phyloP scores from a whole-genome alignment of 2,888 invertebrate species.

The Aquatica leii region DNA sequence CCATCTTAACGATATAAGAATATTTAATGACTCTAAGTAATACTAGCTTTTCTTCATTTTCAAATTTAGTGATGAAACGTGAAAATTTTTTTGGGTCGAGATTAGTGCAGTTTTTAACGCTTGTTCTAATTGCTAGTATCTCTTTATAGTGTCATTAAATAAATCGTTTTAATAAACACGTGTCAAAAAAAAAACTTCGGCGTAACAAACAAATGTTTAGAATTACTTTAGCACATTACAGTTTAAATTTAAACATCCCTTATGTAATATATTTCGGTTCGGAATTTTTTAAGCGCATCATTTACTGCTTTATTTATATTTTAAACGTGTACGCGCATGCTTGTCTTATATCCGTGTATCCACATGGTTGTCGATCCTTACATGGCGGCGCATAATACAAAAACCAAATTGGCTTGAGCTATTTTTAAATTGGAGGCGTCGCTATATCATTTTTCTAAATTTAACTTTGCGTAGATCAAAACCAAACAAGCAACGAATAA shows the following conservation, averaged over 20 bases:
- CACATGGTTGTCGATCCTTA: slow-evolving; percentile 50
- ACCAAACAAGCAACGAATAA: neutral
- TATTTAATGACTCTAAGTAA: slow-evolving; percentile 8
- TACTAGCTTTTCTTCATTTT: neutral
- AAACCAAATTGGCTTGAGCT: slow-evolving; percentile 44
- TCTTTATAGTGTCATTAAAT: slow-evolving; percentile 18
- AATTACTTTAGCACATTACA: neutral
- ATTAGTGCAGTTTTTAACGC: neutral
- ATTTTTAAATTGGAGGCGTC: slow-evolving; percentile 45
- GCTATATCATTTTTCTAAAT: slow-evolving; percentile 25
- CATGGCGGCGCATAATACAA: slow-evolving; percentile 46
- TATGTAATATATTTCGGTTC: neutral
- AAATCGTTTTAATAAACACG: neutral
- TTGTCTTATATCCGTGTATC: slow-evolving; percentile 47
- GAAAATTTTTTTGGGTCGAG: too few species aligned
- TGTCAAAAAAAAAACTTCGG: slow-evolving; percentile 1
- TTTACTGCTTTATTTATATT: slow-evolving; percentile 21
- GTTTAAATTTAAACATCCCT: neutral
- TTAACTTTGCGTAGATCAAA: slow-evolving; percentile 17
- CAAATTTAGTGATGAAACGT: neutral
- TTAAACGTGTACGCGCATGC: slow-evolving; percentile 36
- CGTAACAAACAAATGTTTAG: neutral
- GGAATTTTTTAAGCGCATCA: neutral
- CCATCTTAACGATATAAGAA: neutral
- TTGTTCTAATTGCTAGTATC: slow-evolving; percentile 21